These are phyloP conservation scores for Platycercus adscitus DNA, from an alignment of 2,113 vertebrate genomes.

Conservation along the genomic window DNA sequence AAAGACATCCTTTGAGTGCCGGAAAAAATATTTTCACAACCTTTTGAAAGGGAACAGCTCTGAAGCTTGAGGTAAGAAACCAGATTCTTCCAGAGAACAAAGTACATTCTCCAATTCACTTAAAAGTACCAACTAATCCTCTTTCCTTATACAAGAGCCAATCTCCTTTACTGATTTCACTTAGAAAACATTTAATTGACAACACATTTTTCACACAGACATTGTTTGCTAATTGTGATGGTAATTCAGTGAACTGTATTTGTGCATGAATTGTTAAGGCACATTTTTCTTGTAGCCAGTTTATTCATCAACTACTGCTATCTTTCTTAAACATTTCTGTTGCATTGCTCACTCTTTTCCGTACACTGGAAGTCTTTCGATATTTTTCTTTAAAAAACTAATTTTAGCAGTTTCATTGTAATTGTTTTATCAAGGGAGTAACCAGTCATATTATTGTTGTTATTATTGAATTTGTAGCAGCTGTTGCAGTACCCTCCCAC, in stretches of 20 bases:
- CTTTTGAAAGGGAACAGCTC: slow-evolving; percentile 8
- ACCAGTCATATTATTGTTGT: background rate
- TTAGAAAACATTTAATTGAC: background rate
- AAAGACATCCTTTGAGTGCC: background rate
- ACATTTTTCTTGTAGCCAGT: slow-evolving; percentile 33
- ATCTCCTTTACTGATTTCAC: background rate
- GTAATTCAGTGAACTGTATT: slow-evolving; percentile 57
- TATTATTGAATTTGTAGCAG: background rate
- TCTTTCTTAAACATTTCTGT: slow-evolving; percentile 6
- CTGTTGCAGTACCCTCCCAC: background rate
- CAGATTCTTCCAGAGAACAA: slow-evolving; percentile 3
- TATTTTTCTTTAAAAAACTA: background rate
- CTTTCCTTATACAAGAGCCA: background rate
- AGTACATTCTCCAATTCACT: background rate
- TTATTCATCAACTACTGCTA: background rate
- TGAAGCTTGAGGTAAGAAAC: slow-evolving; percentile 24
- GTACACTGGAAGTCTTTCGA: background rate
- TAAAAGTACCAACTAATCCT: slow-evolving; percentile 19
- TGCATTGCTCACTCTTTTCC: background rate
- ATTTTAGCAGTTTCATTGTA: background rate
- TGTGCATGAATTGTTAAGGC: slow-evolving; percentile 37
- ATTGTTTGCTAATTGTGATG: slow-evolving; percentile 37
- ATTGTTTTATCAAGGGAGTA: background rate
- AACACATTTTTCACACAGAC: slow-evolving; percentile 34
- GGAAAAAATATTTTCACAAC: slow-evolving; percentile 34